Percentiles rank a stretch among this genome's conserved stretches.
Evolutionary conservation across 1,140 invertebrate genomes (phyloP).

Genomic region (Platorchestia sp.): DNA sequence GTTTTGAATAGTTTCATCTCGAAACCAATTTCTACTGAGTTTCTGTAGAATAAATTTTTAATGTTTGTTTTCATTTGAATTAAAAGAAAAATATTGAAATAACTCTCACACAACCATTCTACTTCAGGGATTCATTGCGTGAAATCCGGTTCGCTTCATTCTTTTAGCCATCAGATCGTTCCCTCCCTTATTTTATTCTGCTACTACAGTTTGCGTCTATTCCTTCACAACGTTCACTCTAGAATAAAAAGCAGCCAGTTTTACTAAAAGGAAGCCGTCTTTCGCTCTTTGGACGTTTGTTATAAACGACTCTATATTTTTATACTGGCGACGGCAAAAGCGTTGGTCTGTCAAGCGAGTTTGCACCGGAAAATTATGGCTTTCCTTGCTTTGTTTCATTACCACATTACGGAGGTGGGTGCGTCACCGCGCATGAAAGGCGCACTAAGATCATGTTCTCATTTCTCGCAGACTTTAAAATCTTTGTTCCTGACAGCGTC

Average conservation of each 20-base stretch:
- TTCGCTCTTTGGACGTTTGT: not conserved
- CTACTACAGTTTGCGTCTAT: not conserved
- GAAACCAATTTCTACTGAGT: too few species aligned
- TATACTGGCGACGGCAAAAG: constrained; percentile 14
- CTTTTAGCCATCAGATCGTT: not conserved
- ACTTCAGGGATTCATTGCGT: not conserved
- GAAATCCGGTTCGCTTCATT: not conserved
- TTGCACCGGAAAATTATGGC: not conserved
- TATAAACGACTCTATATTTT: constrained; percentile 46
- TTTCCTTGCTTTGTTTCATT: constrained; percentile 33
- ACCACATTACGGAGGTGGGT: not conserved
- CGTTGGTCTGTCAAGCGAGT: constrained; percentile 27
- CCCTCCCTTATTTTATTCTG: not conserved
- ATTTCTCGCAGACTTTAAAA: not conserved
- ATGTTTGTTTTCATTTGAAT: not conserved
- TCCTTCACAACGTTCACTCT: not conserved
- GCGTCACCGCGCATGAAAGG: not conserved
- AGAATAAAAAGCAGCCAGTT: not conserved
- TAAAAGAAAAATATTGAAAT: not conserved
- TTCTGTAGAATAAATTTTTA: too few species aligned
- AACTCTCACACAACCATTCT: not conserved
- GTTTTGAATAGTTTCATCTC: too few species aligned
- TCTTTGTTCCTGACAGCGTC: too few species aligned
- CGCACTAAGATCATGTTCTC: not conserved
- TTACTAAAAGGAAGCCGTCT: not conserved